Evolutionary conservation across 2,113 vertebrate species (phyloP).

Genomic region (Cynopterus brachyotis): DNA sequence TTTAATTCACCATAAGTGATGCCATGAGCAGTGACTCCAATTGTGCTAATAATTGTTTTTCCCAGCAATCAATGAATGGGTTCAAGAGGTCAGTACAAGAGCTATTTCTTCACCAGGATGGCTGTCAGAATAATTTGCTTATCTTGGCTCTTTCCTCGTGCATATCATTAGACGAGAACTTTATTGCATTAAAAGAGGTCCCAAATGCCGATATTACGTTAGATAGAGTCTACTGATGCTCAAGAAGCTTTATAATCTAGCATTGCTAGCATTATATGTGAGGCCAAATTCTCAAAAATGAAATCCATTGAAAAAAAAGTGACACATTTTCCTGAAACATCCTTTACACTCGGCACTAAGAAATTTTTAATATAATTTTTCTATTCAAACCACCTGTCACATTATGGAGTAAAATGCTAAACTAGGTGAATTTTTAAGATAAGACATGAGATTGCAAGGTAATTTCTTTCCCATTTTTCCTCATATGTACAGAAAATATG

Average conservation of each 20-base stretch:
- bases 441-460: not conserved
- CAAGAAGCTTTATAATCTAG: not conserved
- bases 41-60: not conserved
- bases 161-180: not conserved
- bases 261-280: not conserved
- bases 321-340: not conserved
- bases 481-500: not conserved
- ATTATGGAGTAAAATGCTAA: not conserved
- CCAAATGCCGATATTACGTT: not conserved
- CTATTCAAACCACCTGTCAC: not conserved
- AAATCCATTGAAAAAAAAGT: not conserved
- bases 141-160: not conserved
- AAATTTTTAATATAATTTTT: not conserved
- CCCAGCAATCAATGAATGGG: not conserved
- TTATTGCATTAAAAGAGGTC: not conserved
- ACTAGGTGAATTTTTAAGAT: not conserved
- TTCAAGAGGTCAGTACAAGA: slow-evolving; percentile 37
- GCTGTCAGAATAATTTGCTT: not conserved
- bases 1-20: not conserved
- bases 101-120: not conserved
- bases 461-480: not conserved
- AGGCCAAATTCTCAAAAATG: not conserved
- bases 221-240: not conserved
- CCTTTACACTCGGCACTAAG: not conserved
- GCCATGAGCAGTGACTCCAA: not conserved